A percentile compares a stretch with the other conserved stretches of the same genome.
Conservation (phyloP, 2,113 vertebrate species). For the Colinus virginianus region DNA sequence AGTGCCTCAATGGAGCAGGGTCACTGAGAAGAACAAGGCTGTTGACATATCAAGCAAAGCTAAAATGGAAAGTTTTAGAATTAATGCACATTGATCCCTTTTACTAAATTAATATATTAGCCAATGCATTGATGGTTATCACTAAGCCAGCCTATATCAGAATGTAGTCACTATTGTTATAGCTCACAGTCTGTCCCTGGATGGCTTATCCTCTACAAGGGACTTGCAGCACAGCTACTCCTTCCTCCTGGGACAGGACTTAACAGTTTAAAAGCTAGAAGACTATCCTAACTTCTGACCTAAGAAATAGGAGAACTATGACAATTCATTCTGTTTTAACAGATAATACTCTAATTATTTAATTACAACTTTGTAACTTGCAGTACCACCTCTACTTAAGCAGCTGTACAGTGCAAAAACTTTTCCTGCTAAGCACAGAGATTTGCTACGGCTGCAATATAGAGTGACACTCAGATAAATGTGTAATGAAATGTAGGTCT, state of each 20-base stretch:
- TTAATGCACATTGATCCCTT: no score
- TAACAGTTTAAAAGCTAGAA: neutral
- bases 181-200: fast-evolving
- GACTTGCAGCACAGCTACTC: neutral
- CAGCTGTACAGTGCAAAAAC: neutral
- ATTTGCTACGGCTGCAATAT: neutral
- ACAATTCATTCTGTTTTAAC: neutral
- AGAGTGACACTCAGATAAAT: neutral
- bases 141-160: no score
- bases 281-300: neutral
- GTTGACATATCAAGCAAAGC: no score
- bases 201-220: neutral
- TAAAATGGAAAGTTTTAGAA: no score
- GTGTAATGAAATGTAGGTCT: neutral
- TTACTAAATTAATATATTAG: no score
- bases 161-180: fast-evolving
- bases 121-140: no score
- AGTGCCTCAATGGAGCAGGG: no score
- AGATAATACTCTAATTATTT: neutral
- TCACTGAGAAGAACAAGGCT: no score
- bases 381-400: neutral
- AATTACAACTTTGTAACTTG: neutral
- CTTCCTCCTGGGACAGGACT: neutral
- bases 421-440: neutral
- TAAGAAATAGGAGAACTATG: neutral